Base-by-base conservation (phyloP, 1,140 invertebrate genomes). In the Holotrichia oblita region DNA sequence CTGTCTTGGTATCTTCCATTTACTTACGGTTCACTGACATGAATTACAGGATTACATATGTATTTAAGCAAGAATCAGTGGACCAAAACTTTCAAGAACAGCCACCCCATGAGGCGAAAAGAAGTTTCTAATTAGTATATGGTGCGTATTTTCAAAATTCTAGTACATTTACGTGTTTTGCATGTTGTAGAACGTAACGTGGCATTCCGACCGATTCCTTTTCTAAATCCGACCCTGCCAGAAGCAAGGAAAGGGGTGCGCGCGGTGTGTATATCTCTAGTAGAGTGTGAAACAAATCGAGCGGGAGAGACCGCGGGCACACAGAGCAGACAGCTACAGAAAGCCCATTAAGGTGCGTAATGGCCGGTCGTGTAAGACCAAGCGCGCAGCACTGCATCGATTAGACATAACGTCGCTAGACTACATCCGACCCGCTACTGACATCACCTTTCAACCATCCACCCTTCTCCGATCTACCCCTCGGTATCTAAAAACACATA, bases 321-420 rank as follows among this genome's bases (percentile, higher is more conserved):
- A 83, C 80, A 81, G 81, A 83, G 80, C 78, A 79, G 61, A 81
- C 78, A 78, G 81, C 81, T 81, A 83, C 83, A 80, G 83, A 82
- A 82, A 84, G 82, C 84, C 86, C 87, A 87, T 87, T 87, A 87
- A 87, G 85, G 86, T 87, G 87, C 87, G 87, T 87, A 87, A 87
- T 87, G 85, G 86, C 79, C 82, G 83, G 84, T 83, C 81, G 83
- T 78, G 81, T 85, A 86, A 86, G 86, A 86, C 84, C 81, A 80
- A 81, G 83, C 85, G 87, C 87, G 87, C 87, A 87, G 87, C 84
- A 86, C 85, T 85, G 85, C 87, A 87, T 87, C 87, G 87, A 87
- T 87, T 87, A 87, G 86, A 87, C 87, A 86, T 86, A 85, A 86
- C 86, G 85, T 84, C 85, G 85, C 83, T 83, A 84, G 83, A 85